phyloP scores from a whole-genome alignment of 2,888 invertebrate genomes.

The Cheilosia impressa region DNA sequence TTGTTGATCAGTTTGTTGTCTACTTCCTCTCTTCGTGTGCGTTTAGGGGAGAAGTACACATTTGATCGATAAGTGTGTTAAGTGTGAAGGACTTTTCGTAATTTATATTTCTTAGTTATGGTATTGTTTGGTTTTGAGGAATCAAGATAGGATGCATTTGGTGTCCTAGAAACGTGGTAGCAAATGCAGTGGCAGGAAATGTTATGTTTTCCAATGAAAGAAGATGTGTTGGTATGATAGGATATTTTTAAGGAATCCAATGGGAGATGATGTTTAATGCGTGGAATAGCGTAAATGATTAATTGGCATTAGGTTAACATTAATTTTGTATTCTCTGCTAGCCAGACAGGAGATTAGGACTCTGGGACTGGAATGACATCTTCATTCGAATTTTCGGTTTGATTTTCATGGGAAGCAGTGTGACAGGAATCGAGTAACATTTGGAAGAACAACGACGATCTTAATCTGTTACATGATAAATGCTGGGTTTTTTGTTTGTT shows the following conservation, averaged over 20 bases:
- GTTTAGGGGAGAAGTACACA: conserved; percentile 46
- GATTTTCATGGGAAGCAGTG: conserved; percentile 12
- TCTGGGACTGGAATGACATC: conserved; percentile 29
- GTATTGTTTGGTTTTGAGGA: conserved; percentile 59
- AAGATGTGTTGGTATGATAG: conserved; percentile 54
- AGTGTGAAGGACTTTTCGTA: conserved; percentile 72
- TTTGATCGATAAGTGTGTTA: conserved; percentile 74
- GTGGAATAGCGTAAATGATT: conserved; percentile 59
- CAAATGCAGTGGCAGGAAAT: conserved; percentile 62
- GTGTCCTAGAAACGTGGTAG: conserved; percentile 45
- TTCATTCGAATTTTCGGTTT: conserved; percentile 24
- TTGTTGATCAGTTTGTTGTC: conserved; percentile 17
- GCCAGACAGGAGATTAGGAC: conserved; percentile 5
- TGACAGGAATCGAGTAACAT: not conserved
- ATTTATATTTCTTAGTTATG: conserved; percentile 74
- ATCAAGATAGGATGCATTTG: conserved; percentile 40
- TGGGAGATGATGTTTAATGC: conserved; percentile 1
- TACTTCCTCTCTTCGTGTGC: conserved; percentile 51
- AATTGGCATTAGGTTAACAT: conserved; percentile 47
- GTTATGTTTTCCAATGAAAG: not conserved
- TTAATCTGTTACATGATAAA: not conserved
- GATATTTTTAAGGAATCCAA: conserved; percentile 32
- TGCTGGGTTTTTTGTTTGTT: too few species aligned
- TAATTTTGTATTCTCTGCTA: conserved; percentile 37
- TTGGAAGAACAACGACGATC: not conserved